Evolutionary conservation across 1,140 invertebrate genomes (phyloP).

Genomic region (Hesperophylax magnus): DNA sequence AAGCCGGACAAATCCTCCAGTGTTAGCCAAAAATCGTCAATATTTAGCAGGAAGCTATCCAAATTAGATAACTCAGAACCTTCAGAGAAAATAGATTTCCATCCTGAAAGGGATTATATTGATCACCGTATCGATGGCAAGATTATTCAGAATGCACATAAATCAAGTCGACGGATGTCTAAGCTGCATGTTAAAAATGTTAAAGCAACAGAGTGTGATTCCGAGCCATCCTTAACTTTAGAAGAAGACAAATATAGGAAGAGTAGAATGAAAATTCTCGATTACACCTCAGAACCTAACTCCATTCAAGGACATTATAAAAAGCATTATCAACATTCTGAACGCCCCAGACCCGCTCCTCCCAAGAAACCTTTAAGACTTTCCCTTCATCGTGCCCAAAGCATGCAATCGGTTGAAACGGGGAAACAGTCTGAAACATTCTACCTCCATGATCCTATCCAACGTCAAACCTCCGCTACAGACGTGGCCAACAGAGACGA

Average conservation of each 20-base stretch:
- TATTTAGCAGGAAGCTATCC: conserved; percentile 35
- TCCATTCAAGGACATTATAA: conserved; percentile 67
- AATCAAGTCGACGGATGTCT: conserved; percentile 66
- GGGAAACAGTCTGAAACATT: conserved; percentile 43
- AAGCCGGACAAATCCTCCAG: conserved; percentile 20
- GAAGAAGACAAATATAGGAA: conserved; percentile 60
- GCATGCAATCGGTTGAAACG: conserved; percentile 80
- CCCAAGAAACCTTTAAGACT: conserved; percentile 87
- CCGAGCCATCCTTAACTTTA: conserved; percentile 71
- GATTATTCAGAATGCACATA: conserved; percentile 68
- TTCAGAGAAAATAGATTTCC: conserved; percentile 62
- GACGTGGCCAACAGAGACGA: conserved; percentile 48
- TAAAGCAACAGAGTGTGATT: conserved; percentile 79
- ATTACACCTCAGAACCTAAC: conserved; percentile 73
- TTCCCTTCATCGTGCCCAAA: conserved; percentile 85
- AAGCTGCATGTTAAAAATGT: conserved; percentile 72
- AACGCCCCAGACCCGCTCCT: conserved; percentile 77
- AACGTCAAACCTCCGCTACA: conserved; percentile 37
- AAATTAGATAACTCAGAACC: conserved; percentile 33
- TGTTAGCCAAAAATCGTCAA: conserved; percentile 36
- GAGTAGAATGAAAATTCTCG: conserved; percentile 61
- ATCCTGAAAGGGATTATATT: conserved; percentile 64
- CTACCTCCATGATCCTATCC: conserved; percentile 53
- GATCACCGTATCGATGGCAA: conserved; percentile 69
- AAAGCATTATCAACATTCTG: conserved; percentile 63